A percentile compares a stretch with the other conserved stretches of the same genome.
Conservation (phyloP, 1,140 invertebrate genomes). For the Gyrodactylus bullatarudis region DNA sequence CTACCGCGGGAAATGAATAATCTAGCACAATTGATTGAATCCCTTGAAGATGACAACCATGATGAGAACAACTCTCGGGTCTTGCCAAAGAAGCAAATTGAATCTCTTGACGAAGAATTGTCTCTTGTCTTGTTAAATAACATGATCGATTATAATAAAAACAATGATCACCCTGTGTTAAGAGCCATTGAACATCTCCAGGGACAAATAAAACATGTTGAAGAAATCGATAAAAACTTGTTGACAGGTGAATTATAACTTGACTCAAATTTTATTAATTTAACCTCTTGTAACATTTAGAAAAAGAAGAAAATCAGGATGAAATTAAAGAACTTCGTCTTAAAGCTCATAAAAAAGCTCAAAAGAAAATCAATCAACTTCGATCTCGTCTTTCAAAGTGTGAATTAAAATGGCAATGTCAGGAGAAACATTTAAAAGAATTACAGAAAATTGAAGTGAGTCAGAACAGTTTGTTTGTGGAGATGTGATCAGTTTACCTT, state of each 20-base stretch:
- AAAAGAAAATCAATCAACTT: not conserved
- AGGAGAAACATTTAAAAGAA: not conserved
- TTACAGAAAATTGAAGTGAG: not conserved
- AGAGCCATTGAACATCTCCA: not conserved
- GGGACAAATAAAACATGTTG: not conserved
- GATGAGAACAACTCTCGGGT: too few species aligned
- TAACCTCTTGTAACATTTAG: not conserved
- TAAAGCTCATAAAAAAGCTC: not conserved
- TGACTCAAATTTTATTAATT: not conserved
- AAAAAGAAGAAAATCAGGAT: not conserved
- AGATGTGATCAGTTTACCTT: not conserved
- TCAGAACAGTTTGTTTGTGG: not conserved
- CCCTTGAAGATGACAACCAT: not conserved
- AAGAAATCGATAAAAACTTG: not conserved
- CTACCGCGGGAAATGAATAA: not conserved
- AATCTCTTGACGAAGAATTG: not conserved
- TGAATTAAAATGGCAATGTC: not conserved
- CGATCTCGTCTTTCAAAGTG: not conserved
- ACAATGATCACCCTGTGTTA: not conserved
- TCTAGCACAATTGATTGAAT: not conserved
- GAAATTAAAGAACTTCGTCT: not conserved
- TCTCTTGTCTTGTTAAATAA: not conserved
- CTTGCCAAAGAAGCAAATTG: not conserved
- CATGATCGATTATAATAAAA: not conserved
- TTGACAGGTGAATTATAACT: not conserved